Percentiles rank a stretch among this genome's conserved stretches.
phyloP scores from a whole-genome alignment of 1,140 invertebrate species.

The Ooceraea biroi region DNA sequence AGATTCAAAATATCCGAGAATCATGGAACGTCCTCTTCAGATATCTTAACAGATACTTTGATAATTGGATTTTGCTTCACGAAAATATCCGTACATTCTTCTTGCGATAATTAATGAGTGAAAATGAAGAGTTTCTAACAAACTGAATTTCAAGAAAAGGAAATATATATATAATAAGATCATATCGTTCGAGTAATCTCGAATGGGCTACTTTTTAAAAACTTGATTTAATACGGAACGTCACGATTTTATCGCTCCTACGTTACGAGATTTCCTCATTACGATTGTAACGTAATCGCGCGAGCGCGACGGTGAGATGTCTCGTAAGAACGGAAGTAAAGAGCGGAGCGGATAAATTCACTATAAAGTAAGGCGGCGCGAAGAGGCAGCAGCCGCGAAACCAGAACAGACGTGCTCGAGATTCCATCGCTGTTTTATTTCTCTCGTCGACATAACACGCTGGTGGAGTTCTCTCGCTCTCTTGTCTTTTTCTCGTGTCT shows the following conservation, averaged over 20 bases:
- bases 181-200: not conserved
- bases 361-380: constrained; percentile 41
- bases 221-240: not conserved
- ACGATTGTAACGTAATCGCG: constrained; percentile 19
- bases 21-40: no score
- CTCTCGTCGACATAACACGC: constrained; percentile 48
- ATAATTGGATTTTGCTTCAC: no score
- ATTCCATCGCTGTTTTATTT: constrained; percentile 54
- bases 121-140: not conserved
- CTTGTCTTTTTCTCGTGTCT: constrained; percentile 41
- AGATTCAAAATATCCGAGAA: no score
- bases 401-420: constrained; percentile 58
- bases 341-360: constrained; percentile 24
- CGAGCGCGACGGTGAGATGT: not conserved
- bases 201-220: not conserved
- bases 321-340: constrained; percentile 8
- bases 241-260: not conserved
- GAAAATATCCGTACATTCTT: not conserved
- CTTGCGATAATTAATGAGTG: not conserved
- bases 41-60: no score
- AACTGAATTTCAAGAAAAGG: not conserved
- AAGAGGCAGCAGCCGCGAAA: constrained; percentile 50
- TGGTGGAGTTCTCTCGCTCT: constrained; percentile 5
- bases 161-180: not conserved
- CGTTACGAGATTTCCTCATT: not conserved